Percentiles rank a stretch among this genome's conserved stretches.
Conservation (phyloP, 2,113 vertebrate genomes). For the Sprattus sprattus region DNA sequence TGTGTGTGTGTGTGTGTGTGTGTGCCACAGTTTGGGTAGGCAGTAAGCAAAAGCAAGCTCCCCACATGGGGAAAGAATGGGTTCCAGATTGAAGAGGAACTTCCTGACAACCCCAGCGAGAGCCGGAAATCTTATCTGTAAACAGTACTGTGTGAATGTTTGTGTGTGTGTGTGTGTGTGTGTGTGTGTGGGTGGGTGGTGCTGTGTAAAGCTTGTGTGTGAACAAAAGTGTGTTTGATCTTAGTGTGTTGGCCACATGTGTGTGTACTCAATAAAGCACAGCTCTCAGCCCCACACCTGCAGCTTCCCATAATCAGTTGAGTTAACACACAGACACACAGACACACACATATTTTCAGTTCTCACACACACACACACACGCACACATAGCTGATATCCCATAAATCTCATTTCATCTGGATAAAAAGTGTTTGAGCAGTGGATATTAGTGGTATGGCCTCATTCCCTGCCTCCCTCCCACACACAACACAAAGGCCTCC, state of each 20-base stretch:
- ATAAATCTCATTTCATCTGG: not conserved
- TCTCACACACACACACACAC: not conserved
- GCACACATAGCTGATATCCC: not conserved
- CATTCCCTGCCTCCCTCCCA: not conserved
- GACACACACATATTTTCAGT: not conserved
- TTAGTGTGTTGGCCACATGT: not conserved
- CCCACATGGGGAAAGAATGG: not conserved
- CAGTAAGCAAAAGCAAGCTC: too few relatives aligned
- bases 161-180: conserved; percentile 2
- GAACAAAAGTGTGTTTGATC: not conserved
- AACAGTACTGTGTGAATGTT: conserved; percentile 16
- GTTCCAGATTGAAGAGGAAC: not conserved
- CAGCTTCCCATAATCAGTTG: not conserved
- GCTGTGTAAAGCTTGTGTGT: not conserved
- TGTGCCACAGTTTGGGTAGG: not conserved
- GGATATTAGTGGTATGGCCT: not conserved
- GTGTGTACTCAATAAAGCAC: not conserved
- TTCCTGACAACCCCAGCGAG: not conserved
- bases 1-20: conserved; percentile 12
- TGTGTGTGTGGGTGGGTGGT: not conserved
- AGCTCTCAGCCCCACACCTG: not conserved
- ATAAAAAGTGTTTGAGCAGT: not conserved
- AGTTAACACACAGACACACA: not conserved
- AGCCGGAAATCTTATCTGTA: not conserved
- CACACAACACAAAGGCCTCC: not conserved